Conservation (phyloP, 2,888 invertebrate genomes). For the Pristionchus fissidentatus region DNA sequence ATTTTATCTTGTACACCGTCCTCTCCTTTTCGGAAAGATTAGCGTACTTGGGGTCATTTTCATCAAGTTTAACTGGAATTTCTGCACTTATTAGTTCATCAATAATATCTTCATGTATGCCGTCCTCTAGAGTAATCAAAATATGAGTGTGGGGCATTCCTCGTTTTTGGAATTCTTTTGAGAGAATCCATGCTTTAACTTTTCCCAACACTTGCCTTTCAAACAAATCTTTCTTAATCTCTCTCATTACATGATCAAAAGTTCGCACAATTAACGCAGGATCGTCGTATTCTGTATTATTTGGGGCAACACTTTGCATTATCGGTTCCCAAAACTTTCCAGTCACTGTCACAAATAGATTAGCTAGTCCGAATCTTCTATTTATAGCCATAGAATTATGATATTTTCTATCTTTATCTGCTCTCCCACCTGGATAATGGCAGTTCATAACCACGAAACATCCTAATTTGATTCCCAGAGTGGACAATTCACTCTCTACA, state of each 20-base stretch:
- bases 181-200: not conserved
- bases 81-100: not conserved
- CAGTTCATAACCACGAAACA: not conserved
- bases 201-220: not conserved
- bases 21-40: not conserved
- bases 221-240: not conserved
- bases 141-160: not conserved
- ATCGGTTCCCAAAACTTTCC: not conserved
- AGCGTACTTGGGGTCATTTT: not conserved
- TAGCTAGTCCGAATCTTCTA: not conserved
- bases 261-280: not conserved
- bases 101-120: not conserved
- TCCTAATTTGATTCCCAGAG: not conserved
- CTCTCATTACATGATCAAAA: not conserved
- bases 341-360: not conserved
- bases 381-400: conserved; percentile 7
- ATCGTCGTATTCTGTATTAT: not conserved
- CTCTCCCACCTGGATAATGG: not conserved
- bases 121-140: not conserved
- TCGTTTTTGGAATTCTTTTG: not conserved
- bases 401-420: not conserved
- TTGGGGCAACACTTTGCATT: not conserved
- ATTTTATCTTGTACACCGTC: too few relatives aligned
- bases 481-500: not conserved
- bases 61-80: not conserved